These are phyloP conservation scores for Dryas iulia DNA, from an alignment of 1,140 invertebrate species.

Conservation along the genomic window DNA sequence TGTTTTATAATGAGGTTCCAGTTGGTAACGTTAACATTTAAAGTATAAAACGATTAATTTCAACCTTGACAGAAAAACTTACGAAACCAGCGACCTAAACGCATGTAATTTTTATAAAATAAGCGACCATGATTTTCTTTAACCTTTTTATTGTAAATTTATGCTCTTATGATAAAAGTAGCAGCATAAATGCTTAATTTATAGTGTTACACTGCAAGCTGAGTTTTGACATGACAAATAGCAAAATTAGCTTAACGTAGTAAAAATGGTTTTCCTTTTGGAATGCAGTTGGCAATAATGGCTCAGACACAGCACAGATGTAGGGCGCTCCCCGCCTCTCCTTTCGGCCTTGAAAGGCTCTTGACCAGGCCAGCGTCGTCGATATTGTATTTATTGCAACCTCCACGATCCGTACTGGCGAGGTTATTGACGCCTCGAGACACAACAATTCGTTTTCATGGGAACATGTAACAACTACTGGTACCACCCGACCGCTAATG, in stretches of 20 bases:
- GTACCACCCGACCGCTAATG: constrained; percentile 43
- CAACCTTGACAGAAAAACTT: constrained; percentile 68
- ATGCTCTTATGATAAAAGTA: no score
- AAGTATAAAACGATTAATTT: constrained; percentile 68
- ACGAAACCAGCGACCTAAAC: constrained; percentile 57
- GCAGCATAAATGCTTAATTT: no score
- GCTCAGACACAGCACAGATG: constrained; percentile 52
- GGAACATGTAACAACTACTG: constrained; percentile 50
- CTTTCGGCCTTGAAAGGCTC: constrained; percentile 78
- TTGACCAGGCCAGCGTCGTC: constrained; percentile 74
- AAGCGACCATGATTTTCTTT: constrained; percentile 56
- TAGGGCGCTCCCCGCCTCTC: constrained; percentile 72
- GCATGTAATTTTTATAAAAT: constrained; percentile 62
- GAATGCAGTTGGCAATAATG: constrained; percentile 64
- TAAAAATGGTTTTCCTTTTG: constrained; percentile 17
- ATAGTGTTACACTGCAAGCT: no score
- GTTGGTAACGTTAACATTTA: constrained; percentile 54
- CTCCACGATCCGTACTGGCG: constrained; percentile 75
- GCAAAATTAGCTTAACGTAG: no score
- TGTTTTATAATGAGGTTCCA: constrained; percentile 42
- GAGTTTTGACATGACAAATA: no score
- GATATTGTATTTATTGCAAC: constrained; percentile 79
- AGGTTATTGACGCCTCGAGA: constrained; percentile 75
- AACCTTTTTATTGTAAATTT: no score
- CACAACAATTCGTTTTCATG: constrained; percentile 62